Conservation (phyloP, 2,888 invertebrate genomes). For the Epistrophe eligans region DNA sequence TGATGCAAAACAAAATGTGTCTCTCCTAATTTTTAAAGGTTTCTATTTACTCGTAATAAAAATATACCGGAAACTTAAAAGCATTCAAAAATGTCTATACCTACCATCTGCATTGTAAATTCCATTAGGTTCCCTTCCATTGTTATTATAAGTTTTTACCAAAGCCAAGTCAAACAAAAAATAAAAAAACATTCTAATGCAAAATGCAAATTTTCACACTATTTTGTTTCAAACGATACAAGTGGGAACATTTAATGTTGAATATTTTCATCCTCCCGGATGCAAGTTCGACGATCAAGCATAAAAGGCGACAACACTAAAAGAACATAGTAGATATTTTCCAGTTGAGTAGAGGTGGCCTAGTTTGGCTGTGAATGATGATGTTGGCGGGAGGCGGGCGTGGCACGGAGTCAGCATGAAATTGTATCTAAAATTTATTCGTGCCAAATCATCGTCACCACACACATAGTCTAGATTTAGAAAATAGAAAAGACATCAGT, state of each 20-base stretch:
- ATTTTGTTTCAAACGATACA: conserved; percentile 11
- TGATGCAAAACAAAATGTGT: neutral
- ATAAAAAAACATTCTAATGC: neutral
- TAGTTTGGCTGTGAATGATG: conserved; percentile 48
- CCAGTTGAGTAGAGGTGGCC: conserved; percentile 74
- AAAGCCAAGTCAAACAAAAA: neutral
- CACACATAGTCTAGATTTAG: conserved; percentile 65
- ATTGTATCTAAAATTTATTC: conserved; percentile 68
- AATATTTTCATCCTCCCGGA: conserved; percentile 58
- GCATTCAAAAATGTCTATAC: neutral
- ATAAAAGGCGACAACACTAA: conserved; percentile 44
- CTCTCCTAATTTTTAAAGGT: neutral
- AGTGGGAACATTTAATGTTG: conserved; percentile 62
- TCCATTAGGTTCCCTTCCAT: too few relatives aligned
- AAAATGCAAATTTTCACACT: conserved; percentile 21
- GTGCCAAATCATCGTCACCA: conserved; percentile 71
- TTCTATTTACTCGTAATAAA: neutral
- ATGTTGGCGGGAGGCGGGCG: conserved; percentile 22
- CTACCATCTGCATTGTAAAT: neutral
- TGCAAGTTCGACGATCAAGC: conserved; percentile 54
- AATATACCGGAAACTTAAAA: neutral
- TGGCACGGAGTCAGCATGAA: conserved; percentile 63
- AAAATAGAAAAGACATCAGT: conserved; percentile 67
- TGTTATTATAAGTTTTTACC: neutral
- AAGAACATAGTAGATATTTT: conserved; percentile 62